phyloP scores from a whole-genome alignment of 2,113 vertebrate genomes.

The Malaclemys terrapin region DNA sequence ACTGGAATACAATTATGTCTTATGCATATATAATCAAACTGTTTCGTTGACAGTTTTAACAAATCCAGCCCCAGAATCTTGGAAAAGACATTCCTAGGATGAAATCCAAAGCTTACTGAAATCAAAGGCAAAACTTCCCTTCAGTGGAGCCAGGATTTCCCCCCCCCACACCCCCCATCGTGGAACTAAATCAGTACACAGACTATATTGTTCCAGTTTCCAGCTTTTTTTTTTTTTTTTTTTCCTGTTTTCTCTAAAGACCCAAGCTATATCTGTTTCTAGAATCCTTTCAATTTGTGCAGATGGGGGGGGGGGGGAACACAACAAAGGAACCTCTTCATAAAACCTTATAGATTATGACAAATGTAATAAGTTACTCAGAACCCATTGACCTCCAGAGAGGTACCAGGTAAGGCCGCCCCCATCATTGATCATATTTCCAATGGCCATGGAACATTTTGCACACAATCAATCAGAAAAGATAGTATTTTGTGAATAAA shows the following conservation, averaged over 20 bases:
- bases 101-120: neutral
- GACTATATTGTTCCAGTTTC: neutral
- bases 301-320: neutral
- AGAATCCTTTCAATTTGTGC: neutral
- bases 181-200: neutral
- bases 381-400: conserved; percentile 28
- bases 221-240: neutral
- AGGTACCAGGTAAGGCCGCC: conserved; percentile 22
- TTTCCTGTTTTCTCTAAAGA: neutral
- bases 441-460: neutral
- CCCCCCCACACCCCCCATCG: neutral
- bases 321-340: neutral
- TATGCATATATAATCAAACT: neutral
- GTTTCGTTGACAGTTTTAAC: neutral
- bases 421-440: neutral
- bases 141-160: neutral
- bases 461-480: neutral
- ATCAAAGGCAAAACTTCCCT: neutral
- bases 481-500: conserved; percentile 1
- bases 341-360: conserved; percentile 7
- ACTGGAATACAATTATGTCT: neutral
- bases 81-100: neutral
- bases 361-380: neutral
- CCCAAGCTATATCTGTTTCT: neutral
- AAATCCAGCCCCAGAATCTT: neutral